These are phyloP conservation scores for Meleagris gallopavo DNA, from an alignment of 2,113 vertebrate species.

Conservation along the genomic window DNA sequence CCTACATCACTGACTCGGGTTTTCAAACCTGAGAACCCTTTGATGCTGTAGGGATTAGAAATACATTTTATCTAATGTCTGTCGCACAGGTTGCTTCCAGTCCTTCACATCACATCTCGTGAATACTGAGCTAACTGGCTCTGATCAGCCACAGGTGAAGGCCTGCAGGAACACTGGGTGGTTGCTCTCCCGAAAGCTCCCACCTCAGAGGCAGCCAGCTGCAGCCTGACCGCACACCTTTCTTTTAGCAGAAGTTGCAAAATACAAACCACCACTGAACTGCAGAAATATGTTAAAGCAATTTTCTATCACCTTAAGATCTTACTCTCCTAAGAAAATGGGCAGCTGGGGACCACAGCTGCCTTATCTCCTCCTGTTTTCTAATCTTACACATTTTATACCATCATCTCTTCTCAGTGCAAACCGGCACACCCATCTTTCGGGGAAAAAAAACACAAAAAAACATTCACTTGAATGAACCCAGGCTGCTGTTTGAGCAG, in stretches of 20 bases:
- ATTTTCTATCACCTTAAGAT: neutral
- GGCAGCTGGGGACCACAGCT: neutral
- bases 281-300: neutral
- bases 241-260: neutral
- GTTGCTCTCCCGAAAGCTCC: neutral
- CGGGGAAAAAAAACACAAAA: too few species aligned
- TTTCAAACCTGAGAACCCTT: neutral
- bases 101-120: neutral
- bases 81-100: neutral
- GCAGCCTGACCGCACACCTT: neutral
- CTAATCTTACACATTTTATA: neutral
- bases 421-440: neutral
- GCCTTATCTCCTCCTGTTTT: neutral
- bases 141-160: neutral
- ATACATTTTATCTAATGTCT: neutral
- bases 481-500: neutral
- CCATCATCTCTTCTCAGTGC: neutral
- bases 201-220: neutral
- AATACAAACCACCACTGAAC: neutral
- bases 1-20: neutral
- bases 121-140: neutral
- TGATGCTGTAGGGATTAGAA: neutral
- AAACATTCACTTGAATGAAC: neutral
- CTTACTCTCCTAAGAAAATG: neutral
- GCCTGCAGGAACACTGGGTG: neutral